These are phyloP conservation scores for Ondatra zibethicus DNA, from an alignment of 2,113 vertebrate species.

Conservation along the genomic window DNA sequence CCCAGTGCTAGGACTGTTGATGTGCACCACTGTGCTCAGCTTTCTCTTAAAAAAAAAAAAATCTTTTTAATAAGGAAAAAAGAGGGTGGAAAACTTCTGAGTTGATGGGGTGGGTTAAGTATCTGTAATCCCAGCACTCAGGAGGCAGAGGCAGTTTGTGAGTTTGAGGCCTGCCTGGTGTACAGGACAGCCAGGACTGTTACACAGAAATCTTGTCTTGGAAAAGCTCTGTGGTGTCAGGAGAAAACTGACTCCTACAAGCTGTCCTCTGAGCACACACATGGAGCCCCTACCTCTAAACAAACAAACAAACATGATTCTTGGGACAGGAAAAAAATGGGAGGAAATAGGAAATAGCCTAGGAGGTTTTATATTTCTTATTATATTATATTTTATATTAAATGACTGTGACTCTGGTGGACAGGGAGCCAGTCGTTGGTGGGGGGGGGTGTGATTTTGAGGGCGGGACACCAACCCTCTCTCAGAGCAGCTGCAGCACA, in stretches of 20 bases:
- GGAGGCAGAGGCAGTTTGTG: background rate
- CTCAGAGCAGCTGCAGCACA: background rate
- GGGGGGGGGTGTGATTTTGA: background rate
- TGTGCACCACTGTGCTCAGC: background rate
- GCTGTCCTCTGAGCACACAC: background rate
- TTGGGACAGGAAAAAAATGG: background rate
- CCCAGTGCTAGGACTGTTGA: too few species aligned
- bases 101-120: background rate
- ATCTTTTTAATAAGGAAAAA: background rate
- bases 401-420: constrained; percentile 41
- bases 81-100: constrained; percentile 1
- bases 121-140: background rate
- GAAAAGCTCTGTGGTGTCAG: background rate
- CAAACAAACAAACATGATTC: constrained; percentile 5
- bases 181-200: background rate
- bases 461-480: background rate
- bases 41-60: background rate
- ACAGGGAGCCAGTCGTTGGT: background rate
- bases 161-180: background rate
- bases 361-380: constrained; percentile 1
- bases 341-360: background rate
- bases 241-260: background rate
- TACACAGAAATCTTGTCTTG: background rate
- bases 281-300: background rate
- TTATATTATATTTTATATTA: background rate